Evolutionary conservation across 2,113 vertebrate species (phyloP), one percentile per base, ranked within the genome.

Genomic region (Danio rerio): DNA sequence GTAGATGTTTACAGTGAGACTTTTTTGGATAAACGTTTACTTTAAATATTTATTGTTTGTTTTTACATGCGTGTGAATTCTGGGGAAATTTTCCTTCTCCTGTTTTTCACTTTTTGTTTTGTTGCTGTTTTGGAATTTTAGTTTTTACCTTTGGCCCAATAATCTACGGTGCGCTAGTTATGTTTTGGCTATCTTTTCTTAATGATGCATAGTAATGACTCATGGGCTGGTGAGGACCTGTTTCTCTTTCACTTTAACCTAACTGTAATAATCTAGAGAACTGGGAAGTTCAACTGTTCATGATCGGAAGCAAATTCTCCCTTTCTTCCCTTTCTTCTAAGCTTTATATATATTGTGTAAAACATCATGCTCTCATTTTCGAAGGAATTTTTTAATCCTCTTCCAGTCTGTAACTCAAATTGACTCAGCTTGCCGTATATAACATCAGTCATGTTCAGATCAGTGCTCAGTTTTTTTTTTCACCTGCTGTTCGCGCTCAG

Each of bases 401-500:
- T 18, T 7, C 59, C 45, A 31, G 47, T 43, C 18, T 77, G 11
- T 13, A 45, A 11, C 2, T 62, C 59, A 21, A 15, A 50, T 77
- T 49, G 12, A 50, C 9, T 21, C 74, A 0, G 5, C 58, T 63
- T 50, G n/a, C 56, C 5, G 12, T 62, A 15, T 2, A 50, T 59
- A 55, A 59, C 55, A 42, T 73, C 50, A 56, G 70, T 55, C 52
- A 18, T 8, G 6, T 40, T 68, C 47, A 63, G 81, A 83, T 83
- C 74, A 83, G 65, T n/a, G 5, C 59, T 59, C 68, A 16, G 49
- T 50, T 21, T 45, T 69, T 85, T 78, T 76, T 81, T 62, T 31
- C 20, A 11, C 78, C 78, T 83, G 65, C 72, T 47, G 43, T 81
- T 86, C 78, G 31, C 85, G 77, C 78, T 13, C 72, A 65, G 16